Evolutionary conservation across 2,797 vertebrate species (phyloP).

Genomic region (Lophius americanus): DNA sequence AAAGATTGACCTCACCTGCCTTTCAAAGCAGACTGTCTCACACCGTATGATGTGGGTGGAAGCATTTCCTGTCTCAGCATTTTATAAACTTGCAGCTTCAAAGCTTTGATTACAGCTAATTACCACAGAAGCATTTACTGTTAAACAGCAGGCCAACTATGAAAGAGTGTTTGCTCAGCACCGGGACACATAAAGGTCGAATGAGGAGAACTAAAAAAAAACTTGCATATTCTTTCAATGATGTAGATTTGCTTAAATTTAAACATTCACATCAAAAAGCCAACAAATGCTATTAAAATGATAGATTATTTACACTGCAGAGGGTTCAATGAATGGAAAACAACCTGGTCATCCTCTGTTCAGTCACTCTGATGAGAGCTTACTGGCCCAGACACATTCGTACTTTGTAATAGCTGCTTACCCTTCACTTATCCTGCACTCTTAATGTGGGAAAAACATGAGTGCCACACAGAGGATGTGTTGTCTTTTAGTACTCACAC

Average conservation of each 20-base stretch:
- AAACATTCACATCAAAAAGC: background rate
- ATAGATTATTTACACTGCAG: conserved; percentile 8
- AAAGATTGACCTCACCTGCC: conserved; percentile 30
- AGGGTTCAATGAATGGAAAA: background rate
- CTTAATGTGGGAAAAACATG: background rate
- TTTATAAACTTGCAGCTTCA: background rate
- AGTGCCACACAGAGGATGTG: too few species aligned
- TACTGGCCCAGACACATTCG: conserved; percentile 20
- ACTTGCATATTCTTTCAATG: background rate
- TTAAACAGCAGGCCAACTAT: background rate
- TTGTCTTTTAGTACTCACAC: too few species aligned
- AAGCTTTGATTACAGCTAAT: background rate
- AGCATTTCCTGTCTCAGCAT: background rate
- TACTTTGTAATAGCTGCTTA: conserved; percentile 22
- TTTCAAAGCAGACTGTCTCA: conserved; percentile 15
- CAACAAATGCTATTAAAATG: background rate
- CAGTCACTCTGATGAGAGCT: conserved; percentile 24
- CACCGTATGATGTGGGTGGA: background rate
- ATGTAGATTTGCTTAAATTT: conserved; percentile 11
- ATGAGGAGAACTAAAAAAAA: conserved; percentile 18
- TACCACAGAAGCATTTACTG: background rate
- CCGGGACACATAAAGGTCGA: background rate
- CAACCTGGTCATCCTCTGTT: background rate
- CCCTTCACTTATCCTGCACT: conserved; percentile 32
- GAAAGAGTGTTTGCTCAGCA: background rate